These are phyloP conservation scores for Musca domestica DNA, from an alignment of 1,140 invertebrate genomes.

Conservation along the genomic window DNA sequence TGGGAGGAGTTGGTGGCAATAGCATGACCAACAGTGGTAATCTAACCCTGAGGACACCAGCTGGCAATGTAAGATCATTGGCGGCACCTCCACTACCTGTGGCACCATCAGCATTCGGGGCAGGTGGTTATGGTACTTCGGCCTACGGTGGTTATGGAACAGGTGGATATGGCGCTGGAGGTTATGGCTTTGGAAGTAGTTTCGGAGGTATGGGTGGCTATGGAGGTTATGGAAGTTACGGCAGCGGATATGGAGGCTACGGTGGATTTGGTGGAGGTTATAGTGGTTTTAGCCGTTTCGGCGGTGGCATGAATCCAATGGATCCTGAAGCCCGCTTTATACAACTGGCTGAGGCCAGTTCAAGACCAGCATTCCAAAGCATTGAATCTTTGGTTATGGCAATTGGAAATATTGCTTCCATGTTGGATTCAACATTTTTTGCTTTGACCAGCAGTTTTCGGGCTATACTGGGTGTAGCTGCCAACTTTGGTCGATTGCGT, in stretches of 20 bases:
- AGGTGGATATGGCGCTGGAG: neutral
- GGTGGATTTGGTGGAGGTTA: conserved; percentile 39
- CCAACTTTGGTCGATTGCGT: conserved; percentile 84
- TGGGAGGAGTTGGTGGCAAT: neutral
- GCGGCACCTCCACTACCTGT: conserved; percentile 36
- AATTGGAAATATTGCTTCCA: conserved; percentile 90
- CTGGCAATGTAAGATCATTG: conserved; percentile 43
- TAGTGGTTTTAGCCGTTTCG: conserved; percentile 52
- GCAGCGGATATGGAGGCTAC: conserved; percentile 46
- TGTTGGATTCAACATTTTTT: conserved; percentile 94
- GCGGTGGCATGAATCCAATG: conserved; percentile 52
- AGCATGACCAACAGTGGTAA: conserved; percentile 25
- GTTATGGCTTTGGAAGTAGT: conserved; percentile 26
- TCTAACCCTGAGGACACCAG: conserved; percentile 37
- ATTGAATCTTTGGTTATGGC: conserved; percentile 90
- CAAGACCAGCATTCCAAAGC: conserved; percentile 87
- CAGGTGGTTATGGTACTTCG: conserved; percentile 22
- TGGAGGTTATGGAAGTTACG: conserved; percentile 29
- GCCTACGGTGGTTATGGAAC: conserved; percentile 26
- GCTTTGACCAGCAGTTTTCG: conserved; percentile 92
- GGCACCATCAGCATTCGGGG: conserved; percentile 24
- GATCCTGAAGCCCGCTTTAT: conserved; percentile 65
- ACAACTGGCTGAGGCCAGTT: conserved; percentile 86
- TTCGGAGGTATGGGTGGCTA: conserved; percentile 32
- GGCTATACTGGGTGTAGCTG: conserved; percentile 91